Evolutionary conservation across 2,113 vertebrate genomes (phyloP), one percentile per base, ranked within the genome.

Genomic region (Mesocricetus auratus): DNA sequence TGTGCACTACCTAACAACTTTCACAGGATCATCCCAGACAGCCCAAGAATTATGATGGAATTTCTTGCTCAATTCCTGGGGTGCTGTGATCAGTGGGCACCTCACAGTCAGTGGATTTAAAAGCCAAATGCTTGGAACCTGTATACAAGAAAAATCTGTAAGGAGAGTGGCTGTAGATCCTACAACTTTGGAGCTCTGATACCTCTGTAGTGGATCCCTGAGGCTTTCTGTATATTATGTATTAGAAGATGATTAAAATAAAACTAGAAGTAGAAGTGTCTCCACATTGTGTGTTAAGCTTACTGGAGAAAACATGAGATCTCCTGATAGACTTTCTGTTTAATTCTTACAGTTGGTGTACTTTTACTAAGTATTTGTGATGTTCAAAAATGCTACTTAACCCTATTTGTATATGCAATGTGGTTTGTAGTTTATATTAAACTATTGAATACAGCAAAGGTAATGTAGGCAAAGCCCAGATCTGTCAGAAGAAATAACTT

Each of bases 361-460:
- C 60, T 50, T 24, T 73, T 93, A 53, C 5, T 62, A 12, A 36
- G 29, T 66, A 50, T 91, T 92, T 88, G 50, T 74, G 66, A 73
- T n/a, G 83, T 87, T 66, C 11, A 74, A 81, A 90, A 93, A 60
- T 50, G 6, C 22, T 47, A 16, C 17, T 74, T 75, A 94, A 78
- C 42, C 9, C 21, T 58, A 47, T 69, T 96, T 96, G 94, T 62
- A 90, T 39, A 47, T 83, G 39, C 39, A 73, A 39, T 62, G 17
- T 39, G 7, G 11, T 10, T 71, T 91, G 68, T 62, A 47, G 66
- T 87, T 90, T 95, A 58, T 69, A 73, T 89, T 93, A 83, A 88
- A 62, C 5, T 69, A 79, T 64, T 93, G 90, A 83, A 53, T 81
- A 71, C 36, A 4, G 33, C 64, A 83, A 19, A 24, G 89, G 29